phyloP scores from a whole-genome alignment of 2,888 invertebrate species.

The Drosophila neutralis region DNA sequence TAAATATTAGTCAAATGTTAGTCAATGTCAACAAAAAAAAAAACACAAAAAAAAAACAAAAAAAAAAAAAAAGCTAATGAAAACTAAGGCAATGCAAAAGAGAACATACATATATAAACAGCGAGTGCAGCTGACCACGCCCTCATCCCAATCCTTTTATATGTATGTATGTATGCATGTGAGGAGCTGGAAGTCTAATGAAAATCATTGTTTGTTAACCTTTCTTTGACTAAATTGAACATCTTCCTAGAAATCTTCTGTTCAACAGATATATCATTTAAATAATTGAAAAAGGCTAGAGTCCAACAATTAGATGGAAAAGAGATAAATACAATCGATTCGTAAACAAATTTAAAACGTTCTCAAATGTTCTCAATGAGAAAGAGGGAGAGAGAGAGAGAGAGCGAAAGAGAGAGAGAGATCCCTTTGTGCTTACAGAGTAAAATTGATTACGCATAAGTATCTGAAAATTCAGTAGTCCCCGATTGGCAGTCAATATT shows the following conservation, averaged over 20 bases:
- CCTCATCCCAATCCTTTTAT: constrained; percentile 3
- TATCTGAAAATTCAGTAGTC: constrained; percentile 22
- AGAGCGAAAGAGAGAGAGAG: constrained; percentile 4
- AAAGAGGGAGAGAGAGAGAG: constrained; percentile 1
- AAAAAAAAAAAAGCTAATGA: constrained; percentile 10
- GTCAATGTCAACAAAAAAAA: constrained; percentile 37
- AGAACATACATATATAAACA: constrained; percentile 16
- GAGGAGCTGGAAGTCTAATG: neutral
- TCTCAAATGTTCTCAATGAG: constrained; percentile 15
- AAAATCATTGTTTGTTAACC: neutral
- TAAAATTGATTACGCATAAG: constrained; percentile 19
- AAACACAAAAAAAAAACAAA: constrained; percentile 1
- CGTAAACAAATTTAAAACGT: constrained; percentile 17
- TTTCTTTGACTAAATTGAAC: neutral
- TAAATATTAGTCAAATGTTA: constrained; percentile 75
- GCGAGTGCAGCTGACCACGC: constrained; percentile 35
- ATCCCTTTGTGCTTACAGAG: constrained; percentile 23
- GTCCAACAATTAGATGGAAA: neutral
- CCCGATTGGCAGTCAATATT: constrained; percentile 39
- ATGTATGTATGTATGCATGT: neutral
- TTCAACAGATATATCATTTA: neutral
- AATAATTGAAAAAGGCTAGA: neutral
- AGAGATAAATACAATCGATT: neutral
- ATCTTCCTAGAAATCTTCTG: neutral
- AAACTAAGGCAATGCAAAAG: constrained; percentile 45